Percentiles rank a stretch among this genome's conserved stretches.
phyloP scores from a whole-genome alignment of 2,113 vertebrate genomes.

The Hiodon tergisus region DNA sequence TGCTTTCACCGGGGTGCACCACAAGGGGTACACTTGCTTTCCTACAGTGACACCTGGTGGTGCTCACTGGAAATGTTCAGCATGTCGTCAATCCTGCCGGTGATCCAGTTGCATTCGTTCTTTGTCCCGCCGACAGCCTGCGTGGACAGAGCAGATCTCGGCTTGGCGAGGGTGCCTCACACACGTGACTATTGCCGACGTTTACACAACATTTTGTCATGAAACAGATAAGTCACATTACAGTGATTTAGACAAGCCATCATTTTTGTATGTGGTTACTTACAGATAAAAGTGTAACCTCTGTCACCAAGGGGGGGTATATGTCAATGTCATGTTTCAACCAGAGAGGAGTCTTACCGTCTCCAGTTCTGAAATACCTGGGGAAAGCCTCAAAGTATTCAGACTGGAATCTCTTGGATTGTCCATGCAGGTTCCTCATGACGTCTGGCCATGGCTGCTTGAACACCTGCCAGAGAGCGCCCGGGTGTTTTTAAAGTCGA shows the following conservation, averaged over 20 bases:
- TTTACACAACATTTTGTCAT: too few relatives aligned
- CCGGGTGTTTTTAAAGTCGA: too few relatives aligned
- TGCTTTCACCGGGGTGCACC: too few relatives aligned
- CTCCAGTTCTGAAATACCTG: constrained; percentile 91
- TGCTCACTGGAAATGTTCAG: constrained; percentile 89
- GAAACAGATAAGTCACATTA: too few relatives aligned
- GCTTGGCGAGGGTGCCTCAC: neutral
- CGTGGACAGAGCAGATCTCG: neutral
- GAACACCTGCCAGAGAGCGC: constrained; percentile 71
- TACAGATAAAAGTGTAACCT: too few relatives aligned
- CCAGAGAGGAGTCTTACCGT: constrained; percentile 64
- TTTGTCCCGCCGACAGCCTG: constrained; percentile 90
- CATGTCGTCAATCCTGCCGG: constrained; percentile 96
- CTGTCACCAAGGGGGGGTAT: too few relatives aligned
- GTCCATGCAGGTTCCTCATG: constrained; percentile 85
- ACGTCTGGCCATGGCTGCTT: constrained; percentile 96
- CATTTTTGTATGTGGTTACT: too few relatives aligned
- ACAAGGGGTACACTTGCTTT: neutral
- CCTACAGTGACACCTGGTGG: neutral
- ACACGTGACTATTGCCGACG: too few relatives aligned
- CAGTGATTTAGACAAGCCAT: too few relatives aligned
- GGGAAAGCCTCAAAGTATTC: constrained; percentile 95
- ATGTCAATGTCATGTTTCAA: too few relatives aligned
- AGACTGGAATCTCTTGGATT: constrained; percentile 81
- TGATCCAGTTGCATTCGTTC: constrained; percentile 97